phyloP scores from a whole-genome alignment of 2,797 vertebrate species.

The Characodon lateralis region DNA sequence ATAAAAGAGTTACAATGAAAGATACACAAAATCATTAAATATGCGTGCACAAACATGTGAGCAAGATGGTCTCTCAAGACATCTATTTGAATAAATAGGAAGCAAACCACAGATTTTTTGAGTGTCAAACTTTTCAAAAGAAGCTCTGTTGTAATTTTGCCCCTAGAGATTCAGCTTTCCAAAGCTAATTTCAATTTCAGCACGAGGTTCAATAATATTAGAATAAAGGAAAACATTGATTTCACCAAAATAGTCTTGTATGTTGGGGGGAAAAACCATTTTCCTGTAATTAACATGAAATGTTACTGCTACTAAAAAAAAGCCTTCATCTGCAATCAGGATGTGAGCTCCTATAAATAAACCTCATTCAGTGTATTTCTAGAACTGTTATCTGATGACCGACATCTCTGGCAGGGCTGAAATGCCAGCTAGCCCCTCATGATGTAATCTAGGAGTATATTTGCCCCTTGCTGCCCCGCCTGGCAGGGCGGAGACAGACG shows the following conservation, averaged over 20 bases:
- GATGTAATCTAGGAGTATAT: conserved; percentile 68
- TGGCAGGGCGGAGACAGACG: conserved; percentile 30
- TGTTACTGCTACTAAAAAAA: neutral
- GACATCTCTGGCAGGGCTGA: conserved; percentile 68
- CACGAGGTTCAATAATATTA: neutral
- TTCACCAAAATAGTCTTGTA: neutral
- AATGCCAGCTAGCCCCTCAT: conserved; percentile 65
- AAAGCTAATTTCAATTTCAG: neutral
- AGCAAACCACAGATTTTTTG: neutral
- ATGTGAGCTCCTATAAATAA: conserved; percentile 11
- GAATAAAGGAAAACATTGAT: neutral
- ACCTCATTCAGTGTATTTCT: conserved; percentile 50
- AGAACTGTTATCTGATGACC: conserved; percentile 60
- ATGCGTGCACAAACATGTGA: conserved; percentile 4
- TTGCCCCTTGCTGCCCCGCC: conserved; percentile 45
- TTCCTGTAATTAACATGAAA: neutral
- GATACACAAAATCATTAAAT: neutral
- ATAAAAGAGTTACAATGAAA: neutral
- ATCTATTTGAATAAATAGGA: neutral
- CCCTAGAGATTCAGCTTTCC: neutral
- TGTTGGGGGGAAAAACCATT: no score
- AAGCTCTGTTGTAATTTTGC: conserved; percentile 9
- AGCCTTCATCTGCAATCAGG: conserved; percentile 16
- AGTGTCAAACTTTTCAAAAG: conserved; percentile 26
- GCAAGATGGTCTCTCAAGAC: neutral